Base-by-base conservation (phyloP, 2,797 vertebrate genomes). In the Anguilla obscura region DNA sequence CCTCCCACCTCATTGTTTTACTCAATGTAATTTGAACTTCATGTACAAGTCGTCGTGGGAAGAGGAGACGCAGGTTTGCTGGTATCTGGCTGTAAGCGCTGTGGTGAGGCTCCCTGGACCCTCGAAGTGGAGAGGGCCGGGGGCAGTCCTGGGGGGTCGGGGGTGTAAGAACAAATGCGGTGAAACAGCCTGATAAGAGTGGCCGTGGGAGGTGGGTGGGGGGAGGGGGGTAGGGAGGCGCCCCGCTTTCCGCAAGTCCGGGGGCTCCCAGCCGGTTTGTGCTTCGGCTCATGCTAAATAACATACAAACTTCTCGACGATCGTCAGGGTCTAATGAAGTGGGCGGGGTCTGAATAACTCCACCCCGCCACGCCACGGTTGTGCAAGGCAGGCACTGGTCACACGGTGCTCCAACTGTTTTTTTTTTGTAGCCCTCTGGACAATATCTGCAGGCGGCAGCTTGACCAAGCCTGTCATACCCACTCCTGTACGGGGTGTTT, bases 401-500 rank as follows among this genome's bases (percentile, higher is more conserved):
- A 89, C 86, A 90, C 94, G 91, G 89, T 91, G 88, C 87, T 91
- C 84, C 88, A 86, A 58, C 89, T 89, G 87, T 84, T 83, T 80
- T 89, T 84, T 93, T 90, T 91, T 92, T 91, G 79, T 89, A 94
- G 94, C 95, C 94, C 93, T 94, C 92, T 90, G 89, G 85, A 80
- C 89, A 90, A 89, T 91, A 66, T 85, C 87, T 90, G 91, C 89
- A 66, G 80, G 91, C 88, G 90, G 91, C 92, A 58, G 89, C 71
- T 84, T 63, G 89, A 89, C 90, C 0, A 88, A 87, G 92, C 90
- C 91, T 93, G 97, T 99, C 98, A 99, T 96, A 99, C 98, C 98
- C 98, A 99, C 92, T 99, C 98, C 94, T 99, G 98, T 18, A 99
- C 98, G 0, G 98, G 98, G 94, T 98, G 97, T 96, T 98, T 99